These are phyloP conservation scores for Dunckerocampus dactyliophorus DNA, from an alignment of 2,113 vertebrate genomes.

Conservation along the genomic window DNA sequence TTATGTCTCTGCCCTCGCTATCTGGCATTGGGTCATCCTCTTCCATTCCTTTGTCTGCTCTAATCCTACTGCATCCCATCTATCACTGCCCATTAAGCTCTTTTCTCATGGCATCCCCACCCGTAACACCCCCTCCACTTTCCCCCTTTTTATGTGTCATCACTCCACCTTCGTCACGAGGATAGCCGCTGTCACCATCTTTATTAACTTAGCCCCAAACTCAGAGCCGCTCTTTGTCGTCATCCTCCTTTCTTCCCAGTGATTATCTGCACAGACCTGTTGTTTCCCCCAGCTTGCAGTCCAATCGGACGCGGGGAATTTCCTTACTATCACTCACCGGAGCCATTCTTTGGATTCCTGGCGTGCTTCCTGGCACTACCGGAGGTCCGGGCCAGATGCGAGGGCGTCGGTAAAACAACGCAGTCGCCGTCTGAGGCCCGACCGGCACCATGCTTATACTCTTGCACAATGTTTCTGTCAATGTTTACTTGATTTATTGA, in stretches of 20 bases:
- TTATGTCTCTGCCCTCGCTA: slow-evolving; percentile 23
- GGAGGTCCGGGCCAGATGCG: slow-evolving; percentile 48
- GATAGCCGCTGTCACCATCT: slow-evolving; percentile 36
- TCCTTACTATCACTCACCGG: slow-evolving; percentile 69
- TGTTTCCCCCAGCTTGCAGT: slow-evolving; percentile 49
- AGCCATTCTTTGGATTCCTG: slow-evolving; percentile 70
- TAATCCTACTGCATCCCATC: slow-evolving; percentile 4
- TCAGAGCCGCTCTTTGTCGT: slow-evolving; percentile 38
- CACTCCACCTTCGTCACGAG: slow-evolving; percentile 26
- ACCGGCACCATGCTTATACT: slow-evolving; percentile 22
- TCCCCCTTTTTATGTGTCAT: slow-evolving; percentile 33
- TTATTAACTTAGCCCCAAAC: slow-evolving; percentile 42
- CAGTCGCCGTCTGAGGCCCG: slow-evolving; percentile 35
- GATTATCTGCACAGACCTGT: slow-evolving; percentile 32
- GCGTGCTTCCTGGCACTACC: slow-evolving; percentile 51
- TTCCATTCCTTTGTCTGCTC: slow-evolving; percentile 34
- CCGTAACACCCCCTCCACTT: slow-evolving; percentile 13
- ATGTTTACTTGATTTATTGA: too few relatives aligned
- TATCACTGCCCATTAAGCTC: slow-evolving; percentile 5
- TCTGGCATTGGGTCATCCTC: slow-evolving; percentile 30
- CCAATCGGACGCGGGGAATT: slow-evolving; percentile 57
- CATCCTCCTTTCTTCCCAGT: slow-evolving; percentile 41
- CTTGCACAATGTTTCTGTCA: too few relatives aligned
- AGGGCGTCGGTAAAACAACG: slow-evolving; percentile 55
- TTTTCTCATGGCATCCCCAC: slow-evolving; percentile 12